Evolutionary conservation across 2,113 vertebrate species (phyloP).

Genomic region (Pachycephala philippinensis): DNA sequence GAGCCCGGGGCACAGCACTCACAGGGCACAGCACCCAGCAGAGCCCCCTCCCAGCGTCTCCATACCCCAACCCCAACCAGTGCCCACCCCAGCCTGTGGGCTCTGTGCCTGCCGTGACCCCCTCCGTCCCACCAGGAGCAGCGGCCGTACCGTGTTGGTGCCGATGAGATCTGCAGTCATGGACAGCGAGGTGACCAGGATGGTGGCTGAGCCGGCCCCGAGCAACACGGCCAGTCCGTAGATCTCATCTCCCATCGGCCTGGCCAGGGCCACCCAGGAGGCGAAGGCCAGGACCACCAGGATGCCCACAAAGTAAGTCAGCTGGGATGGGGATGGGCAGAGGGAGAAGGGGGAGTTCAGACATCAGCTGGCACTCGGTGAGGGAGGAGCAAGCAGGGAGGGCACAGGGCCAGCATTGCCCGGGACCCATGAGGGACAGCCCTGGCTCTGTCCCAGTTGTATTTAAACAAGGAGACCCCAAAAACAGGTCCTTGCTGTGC

Average conservation of each 20-base stretch:
- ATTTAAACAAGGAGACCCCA: background rate
- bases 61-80: accelerated
- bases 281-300: constrained; percentile 85
- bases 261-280: constrained; percentile 83
- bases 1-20: background rate
- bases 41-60: background rate
- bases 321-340: constrained; percentile 45
- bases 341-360: background rate
- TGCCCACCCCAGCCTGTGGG: background rate
- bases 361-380: background rate
- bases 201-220: constrained; percentile 84
- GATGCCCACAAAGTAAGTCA: constrained; percentile 89
- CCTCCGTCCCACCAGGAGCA: accelerated
- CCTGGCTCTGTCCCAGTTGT: background rate
- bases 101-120: accelerated
- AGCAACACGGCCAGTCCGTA: constrained; percentile 81
- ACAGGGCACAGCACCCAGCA: background rate
- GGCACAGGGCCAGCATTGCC: background rate
- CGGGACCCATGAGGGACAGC: accelerated
- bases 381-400: background rate
- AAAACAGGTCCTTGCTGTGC: too few relatives aligned
- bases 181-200: constrained; percentile 90
- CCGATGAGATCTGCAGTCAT: constrained; percentile 95
- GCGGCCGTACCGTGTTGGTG: constrained; percentile 77
- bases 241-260: constrained; percentile 69